Evolutionary conservation across 2,113 vertebrate genomes (phyloP).

Genomic region (Lophura nycthemera): DNA sequence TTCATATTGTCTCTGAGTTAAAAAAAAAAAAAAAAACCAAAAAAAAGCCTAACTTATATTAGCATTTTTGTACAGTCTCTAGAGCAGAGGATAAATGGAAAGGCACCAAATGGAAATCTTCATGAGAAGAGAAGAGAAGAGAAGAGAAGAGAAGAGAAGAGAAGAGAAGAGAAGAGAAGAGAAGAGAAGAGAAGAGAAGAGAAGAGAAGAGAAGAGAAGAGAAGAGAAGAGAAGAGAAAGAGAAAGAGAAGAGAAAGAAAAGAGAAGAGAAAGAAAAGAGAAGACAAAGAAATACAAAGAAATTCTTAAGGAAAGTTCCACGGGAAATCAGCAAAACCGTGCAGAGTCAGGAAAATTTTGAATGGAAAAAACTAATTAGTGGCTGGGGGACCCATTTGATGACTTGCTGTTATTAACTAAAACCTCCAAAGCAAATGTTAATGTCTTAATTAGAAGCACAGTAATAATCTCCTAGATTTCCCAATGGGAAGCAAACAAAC

Average conservation of each 20-base stretch:
- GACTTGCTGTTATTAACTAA: constrained; percentile 49
- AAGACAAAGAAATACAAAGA: neutral
- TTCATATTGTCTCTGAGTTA: neutral
- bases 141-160: too few species aligned
- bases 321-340: neutral
- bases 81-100: neutral
- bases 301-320: neutral
- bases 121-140: neutral
- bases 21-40: neutral
- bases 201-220: too few species aligned
- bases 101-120: neutral
- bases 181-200: too few species aligned
- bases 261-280: too few species aligned
- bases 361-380: constrained; percentile 29
- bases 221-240: too few species aligned
- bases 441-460: constrained; percentile 63
- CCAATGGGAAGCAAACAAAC: constrained; percentile 6
- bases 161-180: too few species aligned
- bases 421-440: constrained; percentile 60
- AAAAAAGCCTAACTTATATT: neutral
- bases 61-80: neutral
- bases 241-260: too few species aligned
- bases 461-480: constrained; percentile 56
- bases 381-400: constrained; percentile 23
- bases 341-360: neutral